phyloP scores from a whole-genome alignment of 2,113 vertebrate species.

The Pandion haliaetus region DNA sequence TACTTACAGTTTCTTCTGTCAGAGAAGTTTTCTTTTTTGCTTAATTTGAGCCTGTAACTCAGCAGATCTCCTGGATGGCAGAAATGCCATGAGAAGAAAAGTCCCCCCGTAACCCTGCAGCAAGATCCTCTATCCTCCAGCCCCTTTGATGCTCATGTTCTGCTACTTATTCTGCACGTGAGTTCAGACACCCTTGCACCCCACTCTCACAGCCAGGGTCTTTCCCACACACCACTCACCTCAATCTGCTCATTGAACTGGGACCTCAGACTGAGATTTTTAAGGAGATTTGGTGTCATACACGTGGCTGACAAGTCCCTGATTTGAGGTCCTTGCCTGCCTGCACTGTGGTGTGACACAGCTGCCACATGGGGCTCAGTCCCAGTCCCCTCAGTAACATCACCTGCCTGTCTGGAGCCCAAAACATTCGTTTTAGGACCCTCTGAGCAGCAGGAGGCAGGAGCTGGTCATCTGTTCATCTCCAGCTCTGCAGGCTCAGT shows the following conservation, averaged over 20 bases:
- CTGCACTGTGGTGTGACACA: background rate
- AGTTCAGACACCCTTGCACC: background rate
- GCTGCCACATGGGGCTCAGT: background rate
- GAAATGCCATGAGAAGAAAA: background rate
- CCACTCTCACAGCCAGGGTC: background rate
- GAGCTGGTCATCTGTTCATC: background rate
- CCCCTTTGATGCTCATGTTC: background rate
- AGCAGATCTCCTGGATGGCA: background rate
- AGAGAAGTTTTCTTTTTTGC: background rate
- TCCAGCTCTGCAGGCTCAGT: background rate
- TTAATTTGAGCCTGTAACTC: background rate
- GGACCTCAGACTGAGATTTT: background rate
- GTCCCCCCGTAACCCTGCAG: background rate
- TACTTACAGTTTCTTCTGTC: fast-evolving
- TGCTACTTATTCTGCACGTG: background rate
- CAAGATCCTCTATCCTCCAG: background rate
- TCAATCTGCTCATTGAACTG: background rate
- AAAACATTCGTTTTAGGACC: background rate
- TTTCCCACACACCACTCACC: background rate
- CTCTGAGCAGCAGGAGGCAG: background rate
- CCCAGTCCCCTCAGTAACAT: too few species aligned
- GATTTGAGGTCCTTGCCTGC: background rate
- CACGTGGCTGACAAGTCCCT: background rate
- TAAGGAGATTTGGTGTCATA: background rate
- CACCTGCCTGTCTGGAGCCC: background rate